A percentile compares a stretch with the other conserved stretches of the same genome.
phyloP scores from a whole-genome alignment of 2,113 vertebrate species.

The Carassius gibelio region DNA sequence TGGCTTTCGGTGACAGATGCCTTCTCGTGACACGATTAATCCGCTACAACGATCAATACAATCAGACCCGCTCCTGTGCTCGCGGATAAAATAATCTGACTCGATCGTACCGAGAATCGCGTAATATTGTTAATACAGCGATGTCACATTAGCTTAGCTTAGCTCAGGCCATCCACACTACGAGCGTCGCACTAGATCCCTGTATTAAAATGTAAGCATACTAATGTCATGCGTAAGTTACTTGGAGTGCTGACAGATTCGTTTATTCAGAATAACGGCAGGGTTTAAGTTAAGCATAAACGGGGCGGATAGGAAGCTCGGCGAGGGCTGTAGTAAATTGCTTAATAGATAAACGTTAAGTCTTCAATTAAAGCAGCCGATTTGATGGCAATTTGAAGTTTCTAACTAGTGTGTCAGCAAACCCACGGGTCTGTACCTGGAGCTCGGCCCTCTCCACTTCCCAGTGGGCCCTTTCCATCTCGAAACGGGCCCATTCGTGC shows the following conservation, averaged over 20 bases:
- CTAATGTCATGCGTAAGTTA: background rate
- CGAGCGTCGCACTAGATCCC: background rate
- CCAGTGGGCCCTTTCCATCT: conserved; percentile 97
- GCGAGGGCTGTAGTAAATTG: background rate
- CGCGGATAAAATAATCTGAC: conserved; percentile 31
- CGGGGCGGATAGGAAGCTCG: background rate
- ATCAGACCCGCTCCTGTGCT: background rate
- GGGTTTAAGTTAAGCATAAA: background rate
- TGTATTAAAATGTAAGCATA: background rate
- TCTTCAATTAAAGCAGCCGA: background rate
- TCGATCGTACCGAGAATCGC: background rate
- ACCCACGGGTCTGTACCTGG: conserved; percentile 77
- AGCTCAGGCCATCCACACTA: background rate
- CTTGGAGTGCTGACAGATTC: background rate
- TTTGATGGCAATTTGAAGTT: background rate
- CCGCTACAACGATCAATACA: background rate
- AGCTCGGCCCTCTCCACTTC: conserved; percentile 96
- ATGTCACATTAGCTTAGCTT: conserved; percentile 42
- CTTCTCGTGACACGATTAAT: conserved; percentile 12
- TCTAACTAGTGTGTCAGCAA: conserved; percentile 13
- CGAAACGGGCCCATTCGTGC: conserved; percentile 98
- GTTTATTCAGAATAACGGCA: background rate
- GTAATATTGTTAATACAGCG: background rate
- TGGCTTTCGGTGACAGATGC: conserved; percentile 45
- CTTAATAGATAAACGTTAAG: background rate